A percentile compares a stretch with the other conserved stretches of the same genome.
These are phyloP conservation scores for Lepus europaeus DNA, from an alignment of 2,113 vertebrate genomes.

Conservation along the genomic window DNA sequence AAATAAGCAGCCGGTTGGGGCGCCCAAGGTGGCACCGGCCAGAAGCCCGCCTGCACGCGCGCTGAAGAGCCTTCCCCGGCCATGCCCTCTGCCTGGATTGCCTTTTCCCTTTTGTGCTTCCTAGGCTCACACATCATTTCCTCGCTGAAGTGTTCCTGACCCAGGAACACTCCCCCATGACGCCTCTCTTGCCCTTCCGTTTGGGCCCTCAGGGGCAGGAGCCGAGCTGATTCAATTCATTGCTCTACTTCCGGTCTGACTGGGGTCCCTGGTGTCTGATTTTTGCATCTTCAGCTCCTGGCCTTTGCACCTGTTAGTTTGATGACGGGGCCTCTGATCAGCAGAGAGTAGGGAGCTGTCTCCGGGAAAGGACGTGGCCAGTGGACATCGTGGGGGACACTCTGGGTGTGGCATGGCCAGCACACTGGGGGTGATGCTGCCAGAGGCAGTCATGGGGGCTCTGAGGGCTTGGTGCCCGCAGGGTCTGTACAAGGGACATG, in stretches of 20 bases:
- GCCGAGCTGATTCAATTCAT: neutral
- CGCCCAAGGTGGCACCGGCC: neutral
- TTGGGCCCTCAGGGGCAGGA: neutral
- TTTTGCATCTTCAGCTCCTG: neutral
- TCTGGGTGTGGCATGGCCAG: neutral
- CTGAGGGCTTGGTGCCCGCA: neutral
- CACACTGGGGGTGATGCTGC: neutral
- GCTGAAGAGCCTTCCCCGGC: neutral
- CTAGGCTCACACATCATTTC: neutral
- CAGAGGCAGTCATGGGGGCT: neutral
- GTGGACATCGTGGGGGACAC: neutral
- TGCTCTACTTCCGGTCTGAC: neutral
- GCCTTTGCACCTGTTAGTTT: neutral
- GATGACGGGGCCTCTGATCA: neutral
- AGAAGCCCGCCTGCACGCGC: neutral
- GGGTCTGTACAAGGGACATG: neutral
- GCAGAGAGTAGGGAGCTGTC: neutral
- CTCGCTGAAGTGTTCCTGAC: neutral
- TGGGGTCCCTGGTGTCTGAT: neutral
- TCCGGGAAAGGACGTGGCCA: neutral
- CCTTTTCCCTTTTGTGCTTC: neutral
- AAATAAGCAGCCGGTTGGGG: neutral
- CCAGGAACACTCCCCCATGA: neutral
- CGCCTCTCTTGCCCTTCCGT: neutral
- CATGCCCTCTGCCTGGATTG: neutral